These are phyloP conservation scores for Phoenoteleia sp. DNA, from an alignment of 2,888 invertebrate species.

Conservation along the genomic window DNA sequence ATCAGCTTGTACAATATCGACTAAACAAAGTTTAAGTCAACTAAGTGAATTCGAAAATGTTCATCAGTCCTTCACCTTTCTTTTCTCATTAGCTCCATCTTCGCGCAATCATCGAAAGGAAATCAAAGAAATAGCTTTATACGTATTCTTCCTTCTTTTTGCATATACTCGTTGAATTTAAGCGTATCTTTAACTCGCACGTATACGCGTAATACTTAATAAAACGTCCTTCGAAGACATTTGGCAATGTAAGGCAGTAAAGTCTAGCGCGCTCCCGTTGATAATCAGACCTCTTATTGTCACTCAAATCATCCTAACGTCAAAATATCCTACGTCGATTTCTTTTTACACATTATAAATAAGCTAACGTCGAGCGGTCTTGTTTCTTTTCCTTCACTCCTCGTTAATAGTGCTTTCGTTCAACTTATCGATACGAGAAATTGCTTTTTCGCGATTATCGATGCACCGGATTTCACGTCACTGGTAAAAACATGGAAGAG, in stretches of 20 bases:
- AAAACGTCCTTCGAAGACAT: slow-evolving; percentile 75
- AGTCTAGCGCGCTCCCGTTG: slow-evolving; percentile 48
- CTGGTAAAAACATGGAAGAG: slow-evolving; percentile 39
- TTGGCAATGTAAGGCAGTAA: slow-evolving; percentile 83
- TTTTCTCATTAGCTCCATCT: slow-evolving; percentile 47
- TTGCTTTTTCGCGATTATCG: slow-evolving; percentile 1
- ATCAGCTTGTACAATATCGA: slow-evolving; percentile 42
- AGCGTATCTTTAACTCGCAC: slow-evolving; percentile 45
- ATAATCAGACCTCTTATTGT: slow-evolving; percentile 64
- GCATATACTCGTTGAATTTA: slow-evolving; percentile 40
- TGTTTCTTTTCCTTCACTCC: slow-evolving; percentile 1
- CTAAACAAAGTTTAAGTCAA: slow-evolving; percentile 34
- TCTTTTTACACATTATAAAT: slow-evolving; percentile 60
- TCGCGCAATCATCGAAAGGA: slow-evolving; percentile 28
- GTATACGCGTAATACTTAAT: slow-evolving; percentile 53
- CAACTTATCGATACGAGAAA: slow-evolving; percentile 3
- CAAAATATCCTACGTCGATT: slow-evolving; percentile 59
- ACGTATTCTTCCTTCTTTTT: neutral
- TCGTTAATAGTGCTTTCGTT: neutral
- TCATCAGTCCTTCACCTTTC: slow-evolving; percentile 64
- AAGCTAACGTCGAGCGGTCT: slow-evolving; percentile 58
- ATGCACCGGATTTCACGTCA: slow-evolving; percentile 27
- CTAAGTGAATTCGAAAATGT: slow-evolving; percentile 1
- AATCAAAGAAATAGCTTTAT: slow-evolving; percentile 2
- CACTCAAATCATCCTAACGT: slow-evolving; percentile 62